Percentiles rank a stretch among this genome's conserved stretches.
These are phyloP conservation scores for Yponomeuta evonymella DNA, from an alignment of 2,888 invertebrate species.

Conservation along the genomic window DNA sequence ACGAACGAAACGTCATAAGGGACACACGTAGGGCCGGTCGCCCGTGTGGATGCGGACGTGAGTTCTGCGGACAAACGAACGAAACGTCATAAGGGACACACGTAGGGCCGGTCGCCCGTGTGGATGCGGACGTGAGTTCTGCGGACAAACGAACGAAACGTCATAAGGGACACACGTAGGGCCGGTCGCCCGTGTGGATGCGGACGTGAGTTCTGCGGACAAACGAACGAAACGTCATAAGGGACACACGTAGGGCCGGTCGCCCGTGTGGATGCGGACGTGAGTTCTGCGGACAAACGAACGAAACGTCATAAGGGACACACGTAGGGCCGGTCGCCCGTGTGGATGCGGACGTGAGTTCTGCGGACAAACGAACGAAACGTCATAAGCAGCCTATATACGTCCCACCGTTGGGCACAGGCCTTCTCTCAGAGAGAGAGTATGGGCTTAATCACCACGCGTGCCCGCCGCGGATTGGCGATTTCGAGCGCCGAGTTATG, in stretches of 20 bases:
- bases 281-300: conserved; percentile 83
- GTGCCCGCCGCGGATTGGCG: too few relatives aligned
- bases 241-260: conserved; percentile 98
- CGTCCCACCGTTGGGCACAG: too few relatives aligned
- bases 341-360: conserved; percentile 99
- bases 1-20: conserved; percentile 79
- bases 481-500: too few relatives aligned
- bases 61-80: conserved; percentile 77
- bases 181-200: conserved; percentile 97
- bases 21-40: conserved; percentile 98
- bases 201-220: conserved; percentile 92
- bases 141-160: conserved; percentile 18
- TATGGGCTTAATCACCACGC: too few relatives aligned
- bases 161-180: conserved; percentile 99
- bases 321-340: conserved; percentile 97
- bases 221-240: conserved; percentile 71
- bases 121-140: conserved; percentile 99
- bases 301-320: conserved; percentile 92
- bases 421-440: too few relatives aligned
- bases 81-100: conserved; percentile 95
- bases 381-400: too few relatives aligned
- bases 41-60: conserved; percentile 99
- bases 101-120: conserved; percentile 97
- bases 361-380: conserved; percentile 51
- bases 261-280: conserved; percentile 98